Evolutionary conservation across 30 jellyfish, hydroid and myxozoan species (phyloP).

Genomic region (Pelagia noctiluca): DNA sequence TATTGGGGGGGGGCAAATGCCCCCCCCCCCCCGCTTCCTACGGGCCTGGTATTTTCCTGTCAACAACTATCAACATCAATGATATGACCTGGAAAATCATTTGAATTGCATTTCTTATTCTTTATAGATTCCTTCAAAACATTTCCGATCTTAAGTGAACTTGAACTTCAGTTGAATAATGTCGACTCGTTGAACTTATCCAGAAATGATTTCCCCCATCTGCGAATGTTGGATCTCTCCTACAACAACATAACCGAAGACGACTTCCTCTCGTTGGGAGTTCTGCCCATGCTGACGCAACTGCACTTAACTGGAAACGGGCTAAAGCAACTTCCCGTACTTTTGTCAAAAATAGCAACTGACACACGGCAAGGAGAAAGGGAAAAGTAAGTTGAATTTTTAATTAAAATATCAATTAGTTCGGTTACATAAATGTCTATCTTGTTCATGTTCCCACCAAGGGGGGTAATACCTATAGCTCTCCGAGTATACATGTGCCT

Average conservation of each 20-base stretch:
- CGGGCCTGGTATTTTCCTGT: background rate
- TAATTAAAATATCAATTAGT: background rate
- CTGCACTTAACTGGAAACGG: constrained; percentile 52
- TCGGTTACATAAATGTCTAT: no score
- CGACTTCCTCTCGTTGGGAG: constrained; percentile 31
- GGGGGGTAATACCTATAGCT: no score
- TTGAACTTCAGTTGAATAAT: constrained; percentile 57
- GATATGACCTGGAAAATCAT: background rate
- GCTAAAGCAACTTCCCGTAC: constrained; percentile 36
- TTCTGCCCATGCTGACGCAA: constrained; percentile 42
- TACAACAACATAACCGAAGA: constrained; percentile 20
- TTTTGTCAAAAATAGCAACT: background rate
- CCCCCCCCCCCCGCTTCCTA: no score
- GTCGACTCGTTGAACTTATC: background rate
- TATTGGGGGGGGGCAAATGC: no score
- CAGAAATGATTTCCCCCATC: constrained; percentile 24
- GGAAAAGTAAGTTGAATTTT: background rate
- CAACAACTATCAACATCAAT: background rate
- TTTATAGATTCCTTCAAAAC: constrained; percentile 54
- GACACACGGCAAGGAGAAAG: background rate
- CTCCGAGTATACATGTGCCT: no score
- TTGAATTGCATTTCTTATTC: background rate
- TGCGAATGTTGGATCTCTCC: constrained; percentile 43
- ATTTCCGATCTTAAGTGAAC: constrained; percentile 63
- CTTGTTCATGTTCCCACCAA: no score